Percentiles rank a stretch among this genome's conserved stretches.
Evolutionary conservation across 2,888 invertebrate genomes (phyloP).

Genomic region (Thera britannica): DNA sequence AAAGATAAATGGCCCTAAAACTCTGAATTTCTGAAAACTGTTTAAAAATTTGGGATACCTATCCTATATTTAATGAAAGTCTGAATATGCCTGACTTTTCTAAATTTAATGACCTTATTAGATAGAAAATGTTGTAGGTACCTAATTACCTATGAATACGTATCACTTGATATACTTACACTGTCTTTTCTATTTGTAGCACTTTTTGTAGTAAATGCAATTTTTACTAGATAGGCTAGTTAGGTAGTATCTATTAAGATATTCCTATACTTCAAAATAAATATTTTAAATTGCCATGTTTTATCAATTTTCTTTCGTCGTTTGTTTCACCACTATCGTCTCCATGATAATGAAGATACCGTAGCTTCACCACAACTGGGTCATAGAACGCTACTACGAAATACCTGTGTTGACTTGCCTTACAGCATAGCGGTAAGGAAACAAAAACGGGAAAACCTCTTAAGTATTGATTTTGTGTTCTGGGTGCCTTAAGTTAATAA

Average conservation of each 20-base stretch:
- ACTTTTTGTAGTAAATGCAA: constrained; percentile 40
- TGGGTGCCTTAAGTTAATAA: too few species aligned
- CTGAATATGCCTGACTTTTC: constrained; percentile 36
- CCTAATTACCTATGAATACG: constrained; percentile 27
- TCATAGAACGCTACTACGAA: too few species aligned
- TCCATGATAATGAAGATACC: neutral
- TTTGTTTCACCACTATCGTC: neutral
- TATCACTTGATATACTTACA: constrained; percentile 27
- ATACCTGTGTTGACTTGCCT: too few species aligned
- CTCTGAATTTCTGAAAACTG: constrained; percentile 13
- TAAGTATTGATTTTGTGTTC: too few species aligned
- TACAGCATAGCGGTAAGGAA: too few species aligned
- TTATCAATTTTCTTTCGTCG: neutral
- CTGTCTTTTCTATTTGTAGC: constrained; percentile 39
- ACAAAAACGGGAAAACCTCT: too few species aligned
- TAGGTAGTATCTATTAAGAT: constrained; percentile 8
- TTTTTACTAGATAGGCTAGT: constrained; percentile 20
- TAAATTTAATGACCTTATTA: constrained; percentile 29
- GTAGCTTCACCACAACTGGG: too few species aligned
- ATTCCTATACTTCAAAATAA: constrained; percentile 33
- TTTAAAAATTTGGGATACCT: neutral
- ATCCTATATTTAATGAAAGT: constrained; percentile 31
- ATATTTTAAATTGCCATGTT: constrained; percentile 5
- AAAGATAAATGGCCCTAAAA: constrained; percentile 19
- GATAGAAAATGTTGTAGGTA: constrained; percentile 28